Percentiles rank a stretch among this genome's conserved stretches.
phyloP scores from a whole-genome alignment of 2,113 vertebrate species.

The Sceloporus undulatus region DNA sequence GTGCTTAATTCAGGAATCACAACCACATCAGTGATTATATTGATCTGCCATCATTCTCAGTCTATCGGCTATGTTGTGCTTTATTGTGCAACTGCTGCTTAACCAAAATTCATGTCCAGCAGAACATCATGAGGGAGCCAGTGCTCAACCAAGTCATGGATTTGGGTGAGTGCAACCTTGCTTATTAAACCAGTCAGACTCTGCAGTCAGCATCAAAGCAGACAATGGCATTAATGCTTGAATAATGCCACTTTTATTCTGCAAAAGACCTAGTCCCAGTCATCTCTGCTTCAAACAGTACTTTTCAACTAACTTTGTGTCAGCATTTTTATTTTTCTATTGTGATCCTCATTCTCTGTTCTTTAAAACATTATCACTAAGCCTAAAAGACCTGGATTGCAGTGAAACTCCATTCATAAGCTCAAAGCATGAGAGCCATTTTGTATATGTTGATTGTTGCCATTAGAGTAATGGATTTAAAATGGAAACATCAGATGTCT shows the following conservation, averaged over 20 bases:
- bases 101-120: not conserved
- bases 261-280: not conserved
- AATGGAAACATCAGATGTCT: not conserved
- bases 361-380: not conserved
- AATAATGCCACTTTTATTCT: slow-evolving; percentile 3
- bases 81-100: not conserved
- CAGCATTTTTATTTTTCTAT: not conserved
- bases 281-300: not conserved
- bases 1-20: not conserved
- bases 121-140: not conserved
- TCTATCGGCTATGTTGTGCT: not conserved
- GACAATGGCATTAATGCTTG: slow-evolving; percentile 9
- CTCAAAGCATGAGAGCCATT: not conserved
- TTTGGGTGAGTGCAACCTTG: not conserved
- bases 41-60: not conserved
- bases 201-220: not conserved
- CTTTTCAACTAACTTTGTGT: not conserved
- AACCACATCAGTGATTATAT: not conserved
- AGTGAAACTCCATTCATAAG: not conserved
- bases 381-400: not conserved
- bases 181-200: not conserved
- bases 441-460: not conserved
- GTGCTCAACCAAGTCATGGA: slow-evolving; percentile 23
- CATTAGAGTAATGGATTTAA: not conserved
- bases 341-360: not conserved